Base-by-base conservation (phyloP, 2,113 vertebrate species). In the Lota lota region DNA sequence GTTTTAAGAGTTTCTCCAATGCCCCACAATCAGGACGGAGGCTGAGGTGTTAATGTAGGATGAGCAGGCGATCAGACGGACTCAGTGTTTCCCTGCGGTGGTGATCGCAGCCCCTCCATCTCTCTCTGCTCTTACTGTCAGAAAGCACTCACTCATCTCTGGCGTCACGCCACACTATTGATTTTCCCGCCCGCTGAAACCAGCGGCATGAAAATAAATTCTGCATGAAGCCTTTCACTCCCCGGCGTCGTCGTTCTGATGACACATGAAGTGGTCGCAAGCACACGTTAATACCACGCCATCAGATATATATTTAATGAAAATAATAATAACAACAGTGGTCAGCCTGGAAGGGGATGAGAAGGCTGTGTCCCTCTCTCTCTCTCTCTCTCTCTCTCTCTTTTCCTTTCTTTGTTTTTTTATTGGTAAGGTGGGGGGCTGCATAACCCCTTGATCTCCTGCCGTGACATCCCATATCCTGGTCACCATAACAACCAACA, bases 141-240 rank as follows among this genome's bases (percentile, higher is more conserved):
- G 94, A 94, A 94, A 95, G 94, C 94, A 93, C 95, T 97, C 96
- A 93, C 94, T 96, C 94, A 95, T 96, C 95, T 95, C 93, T 91
- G 93, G 93, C 95, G 96, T 96, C 95, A 94, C 94, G 92, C 93
- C 93, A 90, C 94, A 91, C 94, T 98, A 98, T 98, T 96, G 96
- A 98, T 98, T 97, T 96, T 97, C 94, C 94, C 94, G 92, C 94
- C 94, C 95, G 94, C 95, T 95, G 95, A 97, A 96, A 97, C 95
- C 94, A 95, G 95, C 95, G 94, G 92, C 95, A 96, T 95, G 96
- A 97, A 95, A 97, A 98, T 99, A 97, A 95, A 99, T 99, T 98
- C 98, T 98, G 95, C 96, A 98, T 99, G 96, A 98, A 94, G 93
- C 95, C 95, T 96, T 96, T 95, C 94, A 95, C 95, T 94, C 94